Percentiles rank a stretch among this genome's conserved stretches.
Evolutionary conservation across 2,113 vertebrate species (phyloP).

Genomic region (Speoplatyrhinus poulsoni): DNA sequence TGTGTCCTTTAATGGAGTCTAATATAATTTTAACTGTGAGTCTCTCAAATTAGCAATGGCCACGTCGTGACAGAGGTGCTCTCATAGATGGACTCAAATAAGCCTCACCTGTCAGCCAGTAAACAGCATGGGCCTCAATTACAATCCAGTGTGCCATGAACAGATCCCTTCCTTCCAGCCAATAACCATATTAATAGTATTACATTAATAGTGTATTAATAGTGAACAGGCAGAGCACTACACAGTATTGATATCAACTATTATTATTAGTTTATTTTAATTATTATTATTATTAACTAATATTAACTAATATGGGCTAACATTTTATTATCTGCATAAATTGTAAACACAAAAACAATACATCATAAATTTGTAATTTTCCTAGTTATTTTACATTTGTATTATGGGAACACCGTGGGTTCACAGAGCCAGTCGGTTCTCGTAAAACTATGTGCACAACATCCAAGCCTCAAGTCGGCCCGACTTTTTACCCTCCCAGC

Average conservation of each 20-base stretch:
- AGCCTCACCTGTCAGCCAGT: slow-evolving; percentile 67
- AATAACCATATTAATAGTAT: not conserved
- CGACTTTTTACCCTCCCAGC: slow-evolving; percentile 29
- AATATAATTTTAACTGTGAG: slow-evolving; percentile 67
- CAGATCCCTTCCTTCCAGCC: slow-evolving; percentile 29
- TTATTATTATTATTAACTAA: not conserved
- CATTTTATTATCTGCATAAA: not conserved
- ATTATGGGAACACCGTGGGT: slow-evolving; percentile 20
- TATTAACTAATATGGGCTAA: slow-evolving; percentile 4
- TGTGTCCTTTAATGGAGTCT: slow-evolving; percentile 59
- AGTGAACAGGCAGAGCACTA: slow-evolving; percentile 30
- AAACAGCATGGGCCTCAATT: slow-evolving; percentile 63
- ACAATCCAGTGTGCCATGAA: slow-evolving; percentile 31
- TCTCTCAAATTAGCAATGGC: slow-evolving; percentile 63
- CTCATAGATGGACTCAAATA: slow-evolving; percentile 56
- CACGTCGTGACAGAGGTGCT: slow-evolving; percentile 53
- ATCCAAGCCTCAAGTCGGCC: slow-evolving; percentile 14
- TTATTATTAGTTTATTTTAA: no score
- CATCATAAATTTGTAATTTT: slow-evolving; percentile 2
- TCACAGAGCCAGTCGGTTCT: slow-evolving; percentile 20
- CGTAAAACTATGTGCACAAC: slow-evolving; percentile 33
- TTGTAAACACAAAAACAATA: slow-evolving; percentile 5
- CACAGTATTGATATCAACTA: not conserved
- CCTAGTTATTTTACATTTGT: slow-evolving; percentile 10
- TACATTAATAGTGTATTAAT: slow-evolving; percentile 43